Conservation (phyloP, 2,797 vertebrate species). For the Trichosurus vulpecula region DNA sequence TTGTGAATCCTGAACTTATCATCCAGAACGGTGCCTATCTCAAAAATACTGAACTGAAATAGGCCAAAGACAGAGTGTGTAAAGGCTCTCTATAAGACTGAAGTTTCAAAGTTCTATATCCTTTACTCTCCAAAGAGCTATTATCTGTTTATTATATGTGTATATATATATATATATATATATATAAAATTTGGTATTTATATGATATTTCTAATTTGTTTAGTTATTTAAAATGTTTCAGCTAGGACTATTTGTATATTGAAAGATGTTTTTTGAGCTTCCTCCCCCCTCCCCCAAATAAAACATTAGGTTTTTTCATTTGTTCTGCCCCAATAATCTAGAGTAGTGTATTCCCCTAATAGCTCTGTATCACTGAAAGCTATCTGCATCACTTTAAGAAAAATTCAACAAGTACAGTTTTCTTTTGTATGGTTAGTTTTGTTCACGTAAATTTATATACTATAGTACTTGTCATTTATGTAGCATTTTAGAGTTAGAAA, state of each 20-base stretch:
- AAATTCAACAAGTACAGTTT: not conserved
- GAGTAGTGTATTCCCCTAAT: not conserved
- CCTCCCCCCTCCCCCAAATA: not conserved
- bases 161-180: too few relatives aligned
- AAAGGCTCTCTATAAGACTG: not conserved
- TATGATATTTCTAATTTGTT: not conserved
- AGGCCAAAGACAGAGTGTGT: not conserved
- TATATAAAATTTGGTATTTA: not conserved
- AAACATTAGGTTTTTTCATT: not conserved
- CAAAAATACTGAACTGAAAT: not conserved
- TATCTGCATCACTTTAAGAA: not conserved
- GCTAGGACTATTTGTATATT: not conserved
- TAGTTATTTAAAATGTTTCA: not conserved
- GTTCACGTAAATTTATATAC: not conserved
- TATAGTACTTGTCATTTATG: not conserved
- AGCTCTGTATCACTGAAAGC: not conserved
- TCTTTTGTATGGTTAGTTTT: not conserved
- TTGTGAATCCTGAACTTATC: not conserved
- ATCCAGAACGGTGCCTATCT: not conserved
- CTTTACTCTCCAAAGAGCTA: not conserved
- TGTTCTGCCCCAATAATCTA: not conserved
- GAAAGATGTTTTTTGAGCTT: not conserved
- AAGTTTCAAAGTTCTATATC: not conserved
- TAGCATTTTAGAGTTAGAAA: not conserved
- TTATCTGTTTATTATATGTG: too few relatives aligned